Conservation (phyloP, 2,113 vertebrate species). For the Elephas maximus region DNA sequence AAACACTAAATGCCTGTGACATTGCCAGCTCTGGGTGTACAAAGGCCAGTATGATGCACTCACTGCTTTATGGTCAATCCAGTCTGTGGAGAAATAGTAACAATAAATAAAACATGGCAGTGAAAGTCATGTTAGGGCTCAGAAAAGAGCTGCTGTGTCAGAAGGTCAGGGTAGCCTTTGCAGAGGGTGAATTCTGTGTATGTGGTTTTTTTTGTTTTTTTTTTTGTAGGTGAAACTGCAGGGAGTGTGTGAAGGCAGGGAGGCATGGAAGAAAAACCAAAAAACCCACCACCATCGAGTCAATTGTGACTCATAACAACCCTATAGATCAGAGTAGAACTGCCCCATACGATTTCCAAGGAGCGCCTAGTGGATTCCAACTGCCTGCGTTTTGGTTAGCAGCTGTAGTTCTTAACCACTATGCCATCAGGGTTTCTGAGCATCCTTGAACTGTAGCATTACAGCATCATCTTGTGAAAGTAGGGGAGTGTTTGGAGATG, state of each 20-base stretch:
- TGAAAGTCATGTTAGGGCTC: neutral
- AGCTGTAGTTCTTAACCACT: too few species aligned
- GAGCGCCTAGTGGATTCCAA: too few species aligned
- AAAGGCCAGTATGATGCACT: neutral
- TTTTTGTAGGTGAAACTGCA: neutral
- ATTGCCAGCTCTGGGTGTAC: neutral
- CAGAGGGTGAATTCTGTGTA: neutral
- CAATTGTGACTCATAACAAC: too few species aligned
- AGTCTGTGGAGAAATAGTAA: neutral
- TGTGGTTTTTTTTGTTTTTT: neutral
- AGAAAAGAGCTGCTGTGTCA: neutral
- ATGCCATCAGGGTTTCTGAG: too few species aligned
- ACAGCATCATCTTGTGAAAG: fast-evolving
- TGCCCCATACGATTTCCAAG: too few species aligned
- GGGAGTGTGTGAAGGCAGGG: neutral
- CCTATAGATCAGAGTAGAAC: too few species aligned
- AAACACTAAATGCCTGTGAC: neutral
- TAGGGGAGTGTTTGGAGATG: neutral
- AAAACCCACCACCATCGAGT: too few species aligned
- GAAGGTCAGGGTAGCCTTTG: neutral
- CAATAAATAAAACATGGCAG: neutral
- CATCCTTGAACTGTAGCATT: neutral
- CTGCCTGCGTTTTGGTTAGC: too few species aligned
- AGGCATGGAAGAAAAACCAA: neutral
- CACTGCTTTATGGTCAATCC: neutral